Evolutionary conservation across 1,140 invertebrate genomes (phyloP).

Genomic region (Bombus picipes): DNA sequence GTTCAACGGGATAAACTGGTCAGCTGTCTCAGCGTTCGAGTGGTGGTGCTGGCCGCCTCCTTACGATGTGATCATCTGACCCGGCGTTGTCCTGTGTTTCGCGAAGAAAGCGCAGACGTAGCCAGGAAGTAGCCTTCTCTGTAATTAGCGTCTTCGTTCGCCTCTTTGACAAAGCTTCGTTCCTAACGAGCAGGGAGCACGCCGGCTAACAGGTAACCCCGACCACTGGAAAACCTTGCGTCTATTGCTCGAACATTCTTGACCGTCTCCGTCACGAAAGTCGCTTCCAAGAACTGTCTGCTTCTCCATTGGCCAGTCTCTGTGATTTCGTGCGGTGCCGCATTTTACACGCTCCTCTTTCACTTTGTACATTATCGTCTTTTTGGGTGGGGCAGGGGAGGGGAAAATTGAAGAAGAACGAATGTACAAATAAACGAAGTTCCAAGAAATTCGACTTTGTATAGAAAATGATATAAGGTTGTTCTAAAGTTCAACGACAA

Average conservation of each 20-base stretch:
- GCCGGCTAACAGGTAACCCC: slow-evolving; percentile 53
- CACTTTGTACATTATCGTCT: not conserved
- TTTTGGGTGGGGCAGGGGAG: rapidly evolving
- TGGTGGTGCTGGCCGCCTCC: slow-evolving; percentile 53
- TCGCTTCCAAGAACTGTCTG: not conserved
- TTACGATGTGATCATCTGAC: slow-evolving; percentile 54
- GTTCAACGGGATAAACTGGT: slow-evolving; percentile 35
- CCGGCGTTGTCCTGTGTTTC: slow-evolving; percentile 47
- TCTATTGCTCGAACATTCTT: not conserved
- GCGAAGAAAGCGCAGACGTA: slow-evolving; percentile 38
- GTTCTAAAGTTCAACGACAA: no score
- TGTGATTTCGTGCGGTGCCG: no score
- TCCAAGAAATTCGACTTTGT: no score
- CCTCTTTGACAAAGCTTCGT: slow-evolving; percentile 69
- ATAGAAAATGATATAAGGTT: no score
- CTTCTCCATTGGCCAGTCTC: not conserved
- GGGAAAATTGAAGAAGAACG: not conserved
- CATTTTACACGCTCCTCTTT: not conserved
- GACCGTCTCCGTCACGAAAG: not conserved
- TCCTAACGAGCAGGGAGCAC: slow-evolving; percentile 52
- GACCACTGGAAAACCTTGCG: slow-evolving; percentile 17
- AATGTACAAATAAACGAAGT: not conserved
- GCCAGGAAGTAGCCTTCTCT: slow-evolving; percentile 70
- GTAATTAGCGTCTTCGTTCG: slow-evolving; percentile 76
- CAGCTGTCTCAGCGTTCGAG: slow-evolving; percentile 56